Evolutionary conservation across 2,888 invertebrate species (phyloP).

Genomic region (Coecobrya sp.): DNA sequence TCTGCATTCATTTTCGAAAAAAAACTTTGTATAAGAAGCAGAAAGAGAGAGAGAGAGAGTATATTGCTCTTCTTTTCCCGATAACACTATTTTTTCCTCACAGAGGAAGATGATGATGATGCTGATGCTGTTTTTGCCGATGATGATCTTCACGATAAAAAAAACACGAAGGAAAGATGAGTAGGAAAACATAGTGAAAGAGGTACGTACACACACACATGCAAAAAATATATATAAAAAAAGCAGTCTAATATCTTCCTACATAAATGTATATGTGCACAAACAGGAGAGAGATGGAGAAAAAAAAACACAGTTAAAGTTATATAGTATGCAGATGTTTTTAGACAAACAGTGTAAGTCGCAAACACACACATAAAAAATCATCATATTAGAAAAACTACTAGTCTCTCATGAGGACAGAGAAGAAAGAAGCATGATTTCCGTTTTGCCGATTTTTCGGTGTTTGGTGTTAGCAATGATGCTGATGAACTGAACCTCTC

Average conservation of each 20-base stretch:
- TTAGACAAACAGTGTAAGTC: constrained; percentile 14
- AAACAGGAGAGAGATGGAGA: neutral
- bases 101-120: neutral
- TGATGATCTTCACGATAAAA: constrained; percentile 22
- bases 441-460: constrained; percentile 69
- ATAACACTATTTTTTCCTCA: constrained; percentile 2
- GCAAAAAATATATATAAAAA: too few relatives aligned
- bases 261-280: neutral
- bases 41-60: neutral
- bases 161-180: neutral
- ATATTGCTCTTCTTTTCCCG: neutral
- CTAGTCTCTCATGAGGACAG: constrained; percentile 13
- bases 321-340: constrained; percentile 52
- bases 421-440: constrained; percentile 30
- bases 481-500: constrained; percentile 60
- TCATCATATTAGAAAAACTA: neutral
- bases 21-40: neutral
- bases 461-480: constrained; percentile 66
- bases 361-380: constrained; percentile 9
- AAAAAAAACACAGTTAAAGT: constrained; percentile 12
- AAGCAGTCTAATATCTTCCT: neutral
- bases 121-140: neutral
- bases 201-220: neutral
- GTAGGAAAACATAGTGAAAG: neutral
- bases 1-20: neutral